A percentile compares a stretch with the other conserved stretches of the same genome.
Evolutionary conservation across 1,140 invertebrate species (phyloP).

Genomic region (Drosophila ercepeae): DNA sequence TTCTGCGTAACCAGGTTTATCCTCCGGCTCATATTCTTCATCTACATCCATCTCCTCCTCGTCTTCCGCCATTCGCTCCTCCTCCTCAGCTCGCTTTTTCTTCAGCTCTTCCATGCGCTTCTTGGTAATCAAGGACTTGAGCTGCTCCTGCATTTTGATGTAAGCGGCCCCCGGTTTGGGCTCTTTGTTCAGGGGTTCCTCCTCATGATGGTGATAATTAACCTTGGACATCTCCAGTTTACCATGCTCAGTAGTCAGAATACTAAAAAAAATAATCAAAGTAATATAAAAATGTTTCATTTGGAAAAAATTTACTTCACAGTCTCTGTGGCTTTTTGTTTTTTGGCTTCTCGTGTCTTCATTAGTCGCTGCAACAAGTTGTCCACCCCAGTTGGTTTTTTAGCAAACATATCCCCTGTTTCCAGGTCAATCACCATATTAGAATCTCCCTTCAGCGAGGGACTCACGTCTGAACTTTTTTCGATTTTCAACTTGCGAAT

Average conservation of each 20-base stretch:
- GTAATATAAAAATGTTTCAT: neutral
- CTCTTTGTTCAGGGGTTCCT: constrained; percentile 75
- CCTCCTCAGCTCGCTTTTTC: constrained; percentile 84
- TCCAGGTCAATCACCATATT: constrained; percentile 86
- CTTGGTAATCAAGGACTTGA: constrained; percentile 86
- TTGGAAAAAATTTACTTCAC: constrained; percentile 50
- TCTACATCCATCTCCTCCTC: constrained; percentile 54
- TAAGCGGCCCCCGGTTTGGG: constrained; percentile 86
- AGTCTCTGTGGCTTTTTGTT: constrained; percentile 74
- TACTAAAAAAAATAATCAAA: constrained; percentile 18
- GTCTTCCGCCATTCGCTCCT: constrained; percentile 42
- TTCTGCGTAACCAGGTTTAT: constrained; percentile 62
- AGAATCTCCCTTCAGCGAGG: constrained; percentile 84
- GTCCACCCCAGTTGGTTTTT: constrained; percentile 84
- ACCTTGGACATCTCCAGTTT: constrained; percentile 82
- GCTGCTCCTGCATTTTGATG: constrained; percentile 85
- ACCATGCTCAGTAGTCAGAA: constrained; percentile 77
- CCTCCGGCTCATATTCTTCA: constrained; percentile 69
- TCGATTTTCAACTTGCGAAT: constrained; percentile 55
- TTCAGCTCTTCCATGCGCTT: constrained; percentile 84
- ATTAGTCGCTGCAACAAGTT: constrained; percentile 85
- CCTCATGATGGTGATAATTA: constrained; percentile 59
- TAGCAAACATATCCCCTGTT: constrained; percentile 66
- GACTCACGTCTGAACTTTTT: constrained; percentile 59
- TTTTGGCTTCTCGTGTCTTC: constrained; percentile 84